Percentiles rank a stretch among this genome's conserved stretches.
Evolutionary conservation across 2,113 vertebrate species (phyloP).

Genomic region (Camarhynchus parvulus): DNA sequence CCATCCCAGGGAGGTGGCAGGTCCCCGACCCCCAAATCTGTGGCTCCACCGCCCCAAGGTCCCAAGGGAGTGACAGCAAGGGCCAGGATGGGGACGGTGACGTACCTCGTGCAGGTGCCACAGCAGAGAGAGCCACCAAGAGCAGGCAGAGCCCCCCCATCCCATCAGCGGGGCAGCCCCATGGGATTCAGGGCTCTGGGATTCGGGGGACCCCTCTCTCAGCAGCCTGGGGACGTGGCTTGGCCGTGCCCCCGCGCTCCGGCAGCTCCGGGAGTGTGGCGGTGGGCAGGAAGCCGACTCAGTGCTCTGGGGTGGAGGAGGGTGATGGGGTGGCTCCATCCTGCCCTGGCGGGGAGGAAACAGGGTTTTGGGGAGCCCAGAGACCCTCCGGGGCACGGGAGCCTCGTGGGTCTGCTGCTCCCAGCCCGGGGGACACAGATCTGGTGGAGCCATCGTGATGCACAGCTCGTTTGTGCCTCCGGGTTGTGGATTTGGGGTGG

Average conservation of each 20-base stretch:
- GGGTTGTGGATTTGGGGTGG: not conserved
- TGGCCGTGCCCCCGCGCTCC: not conserved
- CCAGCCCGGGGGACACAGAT: accelerated
- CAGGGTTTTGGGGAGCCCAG: accelerated
- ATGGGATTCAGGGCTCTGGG: not conserved
- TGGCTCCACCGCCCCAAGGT: not conserved
- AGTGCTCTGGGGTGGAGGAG: not conserved
- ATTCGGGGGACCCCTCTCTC: not conserved
- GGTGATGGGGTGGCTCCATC: not conserved
- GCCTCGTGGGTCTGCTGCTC: not conserved
- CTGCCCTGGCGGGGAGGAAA: not conserved
- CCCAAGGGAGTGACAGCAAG: not conserved
- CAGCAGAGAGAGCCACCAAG: not conserved
- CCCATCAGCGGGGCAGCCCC: not conserved
- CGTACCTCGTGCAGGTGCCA: not conserved
- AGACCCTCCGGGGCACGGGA: accelerated
- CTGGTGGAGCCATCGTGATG: accelerated
- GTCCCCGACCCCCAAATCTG: accelerated
- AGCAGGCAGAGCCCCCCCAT: constrained; percentile 45
- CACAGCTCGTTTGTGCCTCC: not conserved
- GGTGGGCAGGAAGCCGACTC: constrained; percentile 70
- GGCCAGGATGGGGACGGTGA: not conserved
- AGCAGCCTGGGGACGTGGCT: not conserved
- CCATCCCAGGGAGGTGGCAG: not conserved
- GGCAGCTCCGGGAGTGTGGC: not conserved